Evolutionary conservation across 2,797 vertebrate genomes (phyloP), one percentile per base, ranked within the genome.

Genomic region (Spea hammondii): DNA sequence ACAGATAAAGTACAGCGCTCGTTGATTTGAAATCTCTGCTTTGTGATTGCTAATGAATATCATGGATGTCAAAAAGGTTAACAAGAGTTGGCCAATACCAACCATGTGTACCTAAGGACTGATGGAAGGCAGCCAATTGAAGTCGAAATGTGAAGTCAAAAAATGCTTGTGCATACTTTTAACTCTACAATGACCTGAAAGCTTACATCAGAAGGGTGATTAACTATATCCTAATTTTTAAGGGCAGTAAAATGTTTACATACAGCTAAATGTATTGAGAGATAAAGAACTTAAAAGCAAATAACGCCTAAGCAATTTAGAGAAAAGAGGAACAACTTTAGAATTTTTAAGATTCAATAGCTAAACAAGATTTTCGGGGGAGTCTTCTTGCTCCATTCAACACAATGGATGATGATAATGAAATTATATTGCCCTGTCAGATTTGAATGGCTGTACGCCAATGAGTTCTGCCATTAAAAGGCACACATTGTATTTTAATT

Each of bases 31-130:
- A 65, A 74, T 65, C 60, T 65, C 45, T 12, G 71, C 81, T 90
- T 10, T 14, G 77, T 84, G 84, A 86, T 86, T 85, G 87, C 85
- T 89, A 89, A 72, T 87, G 80, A 85, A 87, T 86, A 86, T 84
- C 85, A 84, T 86, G 87, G 85, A 84, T 68, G 88, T 86, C 87
- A 88, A 82, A 88, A 86, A 91, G 88, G 89, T 90, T 91, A 92
- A 90, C 88, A 90, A 89, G 89, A 81, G 85, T 49, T 83, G 87
- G 88, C 87, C 83, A 82, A 82, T 83, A 83, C 84, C 84, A 86
- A 88, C 77, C 90, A 91, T 91, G 88, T 91, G 90, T 87, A 84
- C 84, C 85, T 80, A 75, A 72, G 77, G 87, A 85, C 82, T 87
- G 86, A 89, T 90, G 88, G 86, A 89, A 82, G 80, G 74, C 66